Conservation (phyloP, 1,140 invertebrate genomes). For the Pseudomyrmex flavicornis region DNA sequence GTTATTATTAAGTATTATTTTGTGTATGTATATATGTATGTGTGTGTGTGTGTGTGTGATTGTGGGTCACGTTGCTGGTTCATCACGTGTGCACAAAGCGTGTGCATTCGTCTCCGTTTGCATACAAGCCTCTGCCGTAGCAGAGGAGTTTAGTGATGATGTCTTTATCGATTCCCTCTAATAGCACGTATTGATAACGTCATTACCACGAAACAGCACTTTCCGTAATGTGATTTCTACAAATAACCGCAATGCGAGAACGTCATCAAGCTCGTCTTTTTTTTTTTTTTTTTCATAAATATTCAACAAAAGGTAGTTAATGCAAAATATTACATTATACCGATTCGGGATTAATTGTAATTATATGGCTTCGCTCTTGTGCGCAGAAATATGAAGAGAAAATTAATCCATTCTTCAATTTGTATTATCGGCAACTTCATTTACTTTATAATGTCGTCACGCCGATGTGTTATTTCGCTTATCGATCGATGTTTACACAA, state of each 20-base stretch:
- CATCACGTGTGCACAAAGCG: too few relatives aligned
- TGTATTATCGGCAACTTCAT: too few relatives aligned
- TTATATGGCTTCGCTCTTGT: neutral
- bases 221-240: neutral
- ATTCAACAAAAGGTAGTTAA: neutral
- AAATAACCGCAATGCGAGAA: conserved; percentile 9
- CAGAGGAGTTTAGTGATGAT: conserved; percentile 9
- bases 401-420: too few relatives aligned
- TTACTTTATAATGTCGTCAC: too few relatives aligned
- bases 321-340: neutral
- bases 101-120: neutral
- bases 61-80: too few relatives aligned
- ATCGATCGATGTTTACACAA: neutral
- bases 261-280: neutral
- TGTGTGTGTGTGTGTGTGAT: too few relatives aligned
- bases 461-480: neutral
- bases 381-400: too few relatives aligned
- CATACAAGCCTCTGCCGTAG: neutral
- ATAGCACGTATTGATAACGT: neutral
- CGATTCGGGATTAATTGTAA: conserved; percentile 1
- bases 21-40: neutral
- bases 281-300: neutral
- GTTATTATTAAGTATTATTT: conserved; percentile 13
- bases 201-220: neutral
- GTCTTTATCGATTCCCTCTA: neutral